phyloP scores from a whole-genome alignment of 2,113 vertebrate species.

The Cyanoliseus patagonus region DNA sequence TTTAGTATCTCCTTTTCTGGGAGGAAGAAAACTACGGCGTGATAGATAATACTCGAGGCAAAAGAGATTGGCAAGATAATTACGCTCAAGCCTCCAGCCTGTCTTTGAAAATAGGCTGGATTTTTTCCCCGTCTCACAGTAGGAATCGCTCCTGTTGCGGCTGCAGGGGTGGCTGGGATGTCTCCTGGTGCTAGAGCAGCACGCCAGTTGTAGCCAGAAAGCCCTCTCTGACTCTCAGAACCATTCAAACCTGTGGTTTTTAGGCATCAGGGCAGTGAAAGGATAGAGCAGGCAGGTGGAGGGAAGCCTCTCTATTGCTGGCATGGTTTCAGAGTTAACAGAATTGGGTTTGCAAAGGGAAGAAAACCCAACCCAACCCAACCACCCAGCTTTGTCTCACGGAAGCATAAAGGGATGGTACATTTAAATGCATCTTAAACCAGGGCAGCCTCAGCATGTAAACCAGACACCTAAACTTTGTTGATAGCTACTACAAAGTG shows the following conservation, averaged over 20 bases:
- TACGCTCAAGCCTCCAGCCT: background rate
- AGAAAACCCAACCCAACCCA: background rate
- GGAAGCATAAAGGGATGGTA: background rate
- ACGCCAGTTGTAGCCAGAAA: background rate
- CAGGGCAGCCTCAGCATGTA: background rate
- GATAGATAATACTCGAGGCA: slow-evolving; percentile 34
- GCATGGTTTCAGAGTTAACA: background rate
- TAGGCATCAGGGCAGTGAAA: background rate
- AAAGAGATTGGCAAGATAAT: slow-evolving; percentile 33
- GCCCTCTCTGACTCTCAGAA: background rate
- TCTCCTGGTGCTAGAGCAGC: background rate
- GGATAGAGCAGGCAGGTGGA: background rate
- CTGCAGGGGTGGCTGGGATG: background rate
- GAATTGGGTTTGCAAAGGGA: background rate
- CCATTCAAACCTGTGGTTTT: background rate
- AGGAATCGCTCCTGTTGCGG: background rate
- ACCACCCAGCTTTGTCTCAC: background rate
- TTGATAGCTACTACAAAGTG: background rate
- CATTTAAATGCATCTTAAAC: background rate
- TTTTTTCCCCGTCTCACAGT: no score
- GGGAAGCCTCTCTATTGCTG: background rate
- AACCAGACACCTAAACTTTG: background rate
- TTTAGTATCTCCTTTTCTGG: slow-evolving; percentile 50
- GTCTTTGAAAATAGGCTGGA: background rate
- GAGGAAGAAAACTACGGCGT: background rate